Evolutionary conservation across 2,113 vertebrate species (phyloP).

Genomic region (Mandrillus leucophaeus): DNA sequence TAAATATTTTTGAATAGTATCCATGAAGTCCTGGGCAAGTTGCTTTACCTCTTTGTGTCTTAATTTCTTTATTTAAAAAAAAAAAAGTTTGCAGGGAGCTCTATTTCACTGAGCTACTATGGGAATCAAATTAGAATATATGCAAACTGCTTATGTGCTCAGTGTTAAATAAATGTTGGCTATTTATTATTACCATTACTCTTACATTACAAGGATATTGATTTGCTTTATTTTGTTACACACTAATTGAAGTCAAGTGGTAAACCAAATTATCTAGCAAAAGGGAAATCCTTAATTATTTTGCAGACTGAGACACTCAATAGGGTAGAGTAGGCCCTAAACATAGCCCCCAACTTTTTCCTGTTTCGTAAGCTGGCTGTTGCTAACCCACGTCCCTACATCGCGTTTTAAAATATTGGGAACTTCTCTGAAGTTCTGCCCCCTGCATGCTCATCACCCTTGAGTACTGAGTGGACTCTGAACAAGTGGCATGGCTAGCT

Average conservation of each 20-base stretch:
- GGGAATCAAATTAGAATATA: conserved; percentile 36
- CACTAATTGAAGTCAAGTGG: neutral
- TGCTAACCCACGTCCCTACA: neutral
- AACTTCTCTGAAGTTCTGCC: neutral
- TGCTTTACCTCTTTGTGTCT: neutral
- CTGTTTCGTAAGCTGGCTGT: neutral
- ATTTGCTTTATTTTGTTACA: conserved; percentile 19
- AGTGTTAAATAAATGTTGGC: neutral
- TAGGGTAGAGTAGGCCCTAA: neutral
- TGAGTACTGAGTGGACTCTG: neutral
- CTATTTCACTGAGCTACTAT: conserved; percentile 6
- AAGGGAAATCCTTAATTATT: conserved; percentile 33
- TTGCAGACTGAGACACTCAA: neutral
- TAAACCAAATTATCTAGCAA: conserved; percentile 17
- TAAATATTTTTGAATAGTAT: neutral
- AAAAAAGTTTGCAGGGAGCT: neutral
- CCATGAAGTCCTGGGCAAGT: neutral
- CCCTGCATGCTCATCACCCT: neutral
- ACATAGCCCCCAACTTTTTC: neutral
- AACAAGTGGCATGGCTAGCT: neutral
- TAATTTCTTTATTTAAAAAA: neutral
- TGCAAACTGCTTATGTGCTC: neutral
- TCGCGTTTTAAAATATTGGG: neutral
- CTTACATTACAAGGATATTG: neutral
- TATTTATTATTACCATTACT: neutral